phyloP scores from a whole-genome alignment of 1,140 invertebrate genomes.

The Mya arenaria region DNA sequence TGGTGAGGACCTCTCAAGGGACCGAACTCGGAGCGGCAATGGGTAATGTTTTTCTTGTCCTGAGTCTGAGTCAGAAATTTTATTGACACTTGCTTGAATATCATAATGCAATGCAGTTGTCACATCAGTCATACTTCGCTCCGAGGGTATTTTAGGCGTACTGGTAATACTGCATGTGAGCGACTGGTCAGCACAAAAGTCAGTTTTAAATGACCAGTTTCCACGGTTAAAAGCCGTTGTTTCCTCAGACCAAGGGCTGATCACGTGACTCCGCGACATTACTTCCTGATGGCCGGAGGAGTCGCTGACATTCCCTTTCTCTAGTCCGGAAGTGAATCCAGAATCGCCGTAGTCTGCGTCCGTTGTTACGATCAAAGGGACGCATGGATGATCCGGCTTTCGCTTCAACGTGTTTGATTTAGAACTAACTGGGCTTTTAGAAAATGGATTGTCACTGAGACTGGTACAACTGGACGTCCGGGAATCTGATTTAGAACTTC shows the following conservation, averaged over 20 bases:
- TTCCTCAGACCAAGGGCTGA: conserved; percentile 6
- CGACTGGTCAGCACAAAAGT: conserved; percentile 26
- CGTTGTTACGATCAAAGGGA: neutral
- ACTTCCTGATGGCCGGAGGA: conserved; percentile 36
- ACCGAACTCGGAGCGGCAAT: conserved; percentile 14
- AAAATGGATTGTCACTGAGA: conserved; percentile 24
- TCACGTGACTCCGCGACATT: neutral
- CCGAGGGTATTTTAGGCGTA: neutral
- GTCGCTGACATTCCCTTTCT: conserved; percentile 22
- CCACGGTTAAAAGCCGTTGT: neutral
- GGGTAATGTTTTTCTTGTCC: no score
- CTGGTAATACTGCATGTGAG: neutral
- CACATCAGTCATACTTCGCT: neutral
- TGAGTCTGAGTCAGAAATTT: no score
- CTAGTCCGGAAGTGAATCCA: conserved; percentile 36
- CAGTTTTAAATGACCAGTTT: conserved; percentile 33
- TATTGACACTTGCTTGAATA: no score
- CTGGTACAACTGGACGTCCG: conserved; percentile 17
- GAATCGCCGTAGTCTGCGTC: conserved; percentile 34
- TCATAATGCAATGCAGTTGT: no score
- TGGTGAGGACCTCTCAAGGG: conserved; percentile 36
- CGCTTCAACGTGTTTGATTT: neutral
- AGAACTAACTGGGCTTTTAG: neutral
- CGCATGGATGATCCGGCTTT: neutral
- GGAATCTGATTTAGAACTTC: conserved; percentile 35